phyloP scores from a whole-genome alignment of 30 jellyfish, hydroid and myxozoan genomes.

The Rhopilema esculentum region DNA sequence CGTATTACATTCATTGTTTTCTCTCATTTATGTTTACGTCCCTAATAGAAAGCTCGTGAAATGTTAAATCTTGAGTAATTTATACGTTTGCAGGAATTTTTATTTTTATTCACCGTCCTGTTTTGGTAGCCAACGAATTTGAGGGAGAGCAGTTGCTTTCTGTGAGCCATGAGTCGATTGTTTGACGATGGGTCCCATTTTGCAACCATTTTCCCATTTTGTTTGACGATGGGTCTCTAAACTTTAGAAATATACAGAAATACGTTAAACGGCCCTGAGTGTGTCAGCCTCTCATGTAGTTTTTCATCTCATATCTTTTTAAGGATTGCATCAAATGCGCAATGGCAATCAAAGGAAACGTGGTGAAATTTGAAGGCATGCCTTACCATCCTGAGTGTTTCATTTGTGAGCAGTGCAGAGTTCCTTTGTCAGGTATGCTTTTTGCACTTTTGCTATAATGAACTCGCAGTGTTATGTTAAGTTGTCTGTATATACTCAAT shows the following conservation, averaged over 20 bases:
- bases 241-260: too few species aligned
- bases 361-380: constrained; percentile 84
- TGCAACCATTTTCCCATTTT: too few species aligned
- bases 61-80: not conserved
- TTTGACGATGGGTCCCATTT: too few species aligned
- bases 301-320: not conserved
- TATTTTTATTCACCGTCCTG: not conserved
- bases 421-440: constrained; percentile 81
- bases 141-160: too few species aligned
- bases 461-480: not conserved
- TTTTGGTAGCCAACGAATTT: not conserved
- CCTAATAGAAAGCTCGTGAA: not conserved
- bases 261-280: not conserved
- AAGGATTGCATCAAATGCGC: constrained; percentile 86
- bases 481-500: too few species aligned
- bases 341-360: constrained; percentile 82
- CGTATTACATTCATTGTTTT: not conserved
- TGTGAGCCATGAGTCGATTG: too few species aligned
- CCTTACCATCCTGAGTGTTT: constrained; percentile 91
- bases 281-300: not conserved
- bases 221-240: too few species aligned
- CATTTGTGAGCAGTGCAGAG: constrained; percentile 84
- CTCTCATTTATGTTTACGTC: not conserved
- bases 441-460: not conserved
- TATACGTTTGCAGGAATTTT: not conserved